These are phyloP conservation scores for Catharus fuscescens DNA, from an alignment of 2,113 vertebrate genomes.

Conservation along the genomic window DNA sequence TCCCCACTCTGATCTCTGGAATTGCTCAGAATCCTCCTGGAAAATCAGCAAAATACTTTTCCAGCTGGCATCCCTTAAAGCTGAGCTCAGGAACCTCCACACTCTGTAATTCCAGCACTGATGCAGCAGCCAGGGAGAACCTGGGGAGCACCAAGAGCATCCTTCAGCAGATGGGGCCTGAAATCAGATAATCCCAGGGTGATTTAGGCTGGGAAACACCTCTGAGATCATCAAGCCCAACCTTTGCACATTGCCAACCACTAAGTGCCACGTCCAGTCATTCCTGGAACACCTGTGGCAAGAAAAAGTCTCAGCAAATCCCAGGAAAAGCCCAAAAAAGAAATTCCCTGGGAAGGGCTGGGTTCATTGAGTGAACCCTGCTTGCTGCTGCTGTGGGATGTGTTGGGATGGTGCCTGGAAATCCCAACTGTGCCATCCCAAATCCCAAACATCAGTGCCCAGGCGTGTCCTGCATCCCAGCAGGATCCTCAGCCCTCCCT, in stretches of 20 bases:
- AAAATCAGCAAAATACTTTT: background rate
- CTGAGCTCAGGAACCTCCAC: background rate
- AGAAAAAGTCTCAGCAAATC: background rate
- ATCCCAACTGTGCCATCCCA: background rate
- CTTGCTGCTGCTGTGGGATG: background rate
- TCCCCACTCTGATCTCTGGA: background rate
- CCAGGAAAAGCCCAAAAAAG: background rate
- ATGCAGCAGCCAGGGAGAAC: background rate
- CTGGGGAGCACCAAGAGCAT: background rate
- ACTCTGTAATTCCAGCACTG: rapidly evolving
- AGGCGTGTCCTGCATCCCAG: background rate
- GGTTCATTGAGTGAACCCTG: rapidly evolving
- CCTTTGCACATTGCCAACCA: rapidly evolving
- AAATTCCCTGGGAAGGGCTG: background rate
- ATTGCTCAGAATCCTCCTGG: background rate
- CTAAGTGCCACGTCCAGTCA: rapidly evolving
- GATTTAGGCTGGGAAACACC: background rate
- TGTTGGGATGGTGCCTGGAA: background rate
- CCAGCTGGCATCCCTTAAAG: background rate
- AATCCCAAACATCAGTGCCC: background rate
- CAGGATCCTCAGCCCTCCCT: background rate
- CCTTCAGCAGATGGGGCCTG: background rate
- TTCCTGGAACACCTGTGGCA: rapidly evolving
- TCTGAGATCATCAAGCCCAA: background rate
- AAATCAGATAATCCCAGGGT: background rate